Base-by-base conservation (phyloP, 1,140 invertebrate genomes). In the Drosophila santomea region DNA sequence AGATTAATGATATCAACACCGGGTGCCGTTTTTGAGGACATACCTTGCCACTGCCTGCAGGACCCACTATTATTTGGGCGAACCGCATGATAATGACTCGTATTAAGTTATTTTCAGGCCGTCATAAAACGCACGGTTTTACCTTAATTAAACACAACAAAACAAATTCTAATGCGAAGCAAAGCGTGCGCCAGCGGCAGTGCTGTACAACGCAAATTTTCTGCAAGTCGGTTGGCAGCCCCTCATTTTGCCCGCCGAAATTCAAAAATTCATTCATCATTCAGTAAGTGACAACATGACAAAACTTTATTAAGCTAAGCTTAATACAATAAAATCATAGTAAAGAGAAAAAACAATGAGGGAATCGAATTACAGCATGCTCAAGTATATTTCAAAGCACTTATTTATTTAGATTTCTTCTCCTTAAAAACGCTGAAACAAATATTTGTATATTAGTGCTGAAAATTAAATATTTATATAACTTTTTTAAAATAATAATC, bases 31-130 rank as follows among this genome's bases (percentile, higher is more conserved):
- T 52, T 36, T 56, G 8, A 20, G 15, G 2, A 38, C 55, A 56
- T 94, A 97, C 97, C 94, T 98, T 99, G 58, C 98, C 98, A 93
- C 97, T 97, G 2, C 98, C 98, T 2, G 98, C 98, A 15, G 98
- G 98, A 5, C 98, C 98, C 78, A 99, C 96, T 28, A 99, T 96
- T 68, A 99, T 93, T 92, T 99, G 98, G n/a, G 96, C 98, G 86
- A 97, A 99, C 38, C 97, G 94, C 97, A 98, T 98, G 85, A 91
- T 94, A 48, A 97, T 98, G 86, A 91, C 94, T 56, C 15, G 11
- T 4, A 25, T 25, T 12, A 54, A 38, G 14, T 0, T 1, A 2
- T 14, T 15, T 41, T 41, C 5, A n/a, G 12, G 4, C 25, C 25
- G 25, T 25, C 25, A 25, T 25, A 25, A 25, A 25, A 25, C 0